Evolutionary conservation across 1,140 invertebrate species (phyloP), one percentile per base, ranked within the genome.

Genomic region (Augochlora pura): DNA sequence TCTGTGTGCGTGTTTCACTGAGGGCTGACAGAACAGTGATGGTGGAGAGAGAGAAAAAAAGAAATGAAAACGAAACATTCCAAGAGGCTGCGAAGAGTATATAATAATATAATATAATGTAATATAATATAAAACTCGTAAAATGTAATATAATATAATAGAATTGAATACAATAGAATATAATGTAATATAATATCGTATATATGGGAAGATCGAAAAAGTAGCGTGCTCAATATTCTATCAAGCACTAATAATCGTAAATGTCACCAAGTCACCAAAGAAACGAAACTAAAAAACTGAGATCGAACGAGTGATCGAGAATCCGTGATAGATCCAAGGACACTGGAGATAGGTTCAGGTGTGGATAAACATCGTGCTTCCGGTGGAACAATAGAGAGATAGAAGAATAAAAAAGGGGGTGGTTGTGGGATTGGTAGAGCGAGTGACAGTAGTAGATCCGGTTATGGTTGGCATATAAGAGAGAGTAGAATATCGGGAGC

Each of bases 41-140:
- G 18, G 18, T 64, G 6, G n/a, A 46, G 12, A 12, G n/a, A 62
- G 14, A 8, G 52, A 69, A 54, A 21, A 68, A 39, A 21, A 60
- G 23, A 75, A 46, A 0, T 12, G 54, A 68, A 12, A 52, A 70
- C n/a, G 73, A 70, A 60, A 82, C 39, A 66, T 66, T 66, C 64
- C 57, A 62, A 39, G 54, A 57, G 18, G 6, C 49, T 54, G 18
- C 38, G 54, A 38, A 23, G 27, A 14, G 27, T 54, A 54, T 46
- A 46, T 46, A 46, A 52, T 18, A 52, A 16, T 52, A 18, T 12
- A 12, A 46, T 12, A 46, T 10, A 46, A 9, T 46, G 42, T 46
- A 46, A 46, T 32, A 32, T 32, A 32, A 32, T 32, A 32, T 32
- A 32, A 32, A 2, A 32, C 32, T 32, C 32, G 32, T 4, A 46